Conservation (phyloP, 2,797 vertebrate genomes). For the Ptychobarbus kaznakovi region DNA sequence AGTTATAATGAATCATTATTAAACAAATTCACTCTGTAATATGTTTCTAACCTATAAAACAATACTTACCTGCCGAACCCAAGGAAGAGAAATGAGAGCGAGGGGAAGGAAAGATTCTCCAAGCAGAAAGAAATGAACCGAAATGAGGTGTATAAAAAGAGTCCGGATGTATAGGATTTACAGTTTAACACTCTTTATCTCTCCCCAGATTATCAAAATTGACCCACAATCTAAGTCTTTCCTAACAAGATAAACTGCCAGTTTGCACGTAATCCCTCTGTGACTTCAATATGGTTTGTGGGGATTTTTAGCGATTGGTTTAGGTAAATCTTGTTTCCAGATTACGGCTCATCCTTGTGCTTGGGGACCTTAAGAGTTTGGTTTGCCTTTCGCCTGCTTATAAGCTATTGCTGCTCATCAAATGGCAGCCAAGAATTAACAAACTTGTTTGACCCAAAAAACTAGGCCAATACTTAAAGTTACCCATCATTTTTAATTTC, state of each 20-base stretch:
- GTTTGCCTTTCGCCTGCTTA: slow-evolving; percentile 30
- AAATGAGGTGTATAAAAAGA: slow-evolving; percentile 35
- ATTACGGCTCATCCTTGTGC: slow-evolving; percentile 62
- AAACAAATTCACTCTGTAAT: background rate
- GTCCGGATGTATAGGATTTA: slow-evolving; percentile 29
- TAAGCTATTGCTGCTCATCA: background rate
- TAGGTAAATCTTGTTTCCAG: slow-evolving; percentile 61
- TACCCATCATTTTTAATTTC: background rate
- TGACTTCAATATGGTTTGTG: slow-evolving; percentile 45
- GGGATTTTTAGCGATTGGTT: slow-evolving; percentile 56
- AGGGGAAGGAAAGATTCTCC: background rate
- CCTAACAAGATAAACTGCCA: slow-evolving; percentile 51
- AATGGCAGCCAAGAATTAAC: slow-evolving; percentile 36
- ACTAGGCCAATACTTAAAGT: background rate
- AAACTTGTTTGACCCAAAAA: slow-evolving; percentile 3
- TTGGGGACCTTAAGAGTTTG: slow-evolving; percentile 38
- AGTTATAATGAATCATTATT: background rate
- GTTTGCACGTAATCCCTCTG: slow-evolving; percentile 51
- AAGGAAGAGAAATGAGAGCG: background rate
- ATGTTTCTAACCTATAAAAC: background rate
- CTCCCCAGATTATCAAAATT: slow-evolving; percentile 52
- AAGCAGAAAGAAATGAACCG: slow-evolving; percentile 7
- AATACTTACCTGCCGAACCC: slow-evolving; percentile 24
- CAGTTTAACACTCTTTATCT: slow-evolving; percentile 47
- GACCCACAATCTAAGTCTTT: slow-evolving; percentile 41